A percentile compares a stretch with the other conserved stretches of the same genome.
These are phyloP conservation scores for Pollenia amentaria DNA, from an alignment of 2,888 invertebrate species.

Conservation along the genomic window DNA sequence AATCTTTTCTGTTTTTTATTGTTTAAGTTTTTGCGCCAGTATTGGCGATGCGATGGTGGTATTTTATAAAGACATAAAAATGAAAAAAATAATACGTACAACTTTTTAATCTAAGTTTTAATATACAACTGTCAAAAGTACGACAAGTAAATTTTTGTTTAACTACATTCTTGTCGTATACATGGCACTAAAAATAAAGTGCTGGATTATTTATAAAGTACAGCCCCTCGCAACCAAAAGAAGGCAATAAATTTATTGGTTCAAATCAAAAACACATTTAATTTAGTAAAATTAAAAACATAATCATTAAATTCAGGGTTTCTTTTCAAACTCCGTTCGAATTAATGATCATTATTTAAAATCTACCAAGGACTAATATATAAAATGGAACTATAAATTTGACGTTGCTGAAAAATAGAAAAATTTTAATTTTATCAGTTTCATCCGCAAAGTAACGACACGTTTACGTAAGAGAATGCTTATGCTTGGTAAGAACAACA, in stretches of 20 bases:
- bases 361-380: no score
- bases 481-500: no score
- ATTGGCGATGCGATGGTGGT: constrained; percentile 27
- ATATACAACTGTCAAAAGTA: constrained; percentile 69
- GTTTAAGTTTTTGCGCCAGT: constrained; percentile 33
- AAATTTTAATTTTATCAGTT: no score
- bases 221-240: not conserved
- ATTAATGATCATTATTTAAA: not conserved
- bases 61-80: constrained; percentile 38
- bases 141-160: constrained; percentile 56
- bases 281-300: constrained; percentile 18
- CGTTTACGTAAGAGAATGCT: no score
- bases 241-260: constrained; percentile 30
- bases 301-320: not conserved
- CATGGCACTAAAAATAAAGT: constrained; percentile 12
- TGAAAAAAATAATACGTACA: constrained; percentile 44
- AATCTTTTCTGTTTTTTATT: constrained; percentile 38
- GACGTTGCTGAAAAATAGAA: no score
- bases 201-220: constrained; percentile 6
- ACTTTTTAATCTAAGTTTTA: constrained; percentile 71
- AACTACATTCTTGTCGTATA: constrained; percentile 15
- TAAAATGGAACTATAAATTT: no score
- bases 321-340: not conserved
- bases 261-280: not conserved
- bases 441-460: no score